Evolutionary conservation across 2,113 vertebrate genomes (phyloP).

Genomic region (Erythrolamprus reginae): DNA sequence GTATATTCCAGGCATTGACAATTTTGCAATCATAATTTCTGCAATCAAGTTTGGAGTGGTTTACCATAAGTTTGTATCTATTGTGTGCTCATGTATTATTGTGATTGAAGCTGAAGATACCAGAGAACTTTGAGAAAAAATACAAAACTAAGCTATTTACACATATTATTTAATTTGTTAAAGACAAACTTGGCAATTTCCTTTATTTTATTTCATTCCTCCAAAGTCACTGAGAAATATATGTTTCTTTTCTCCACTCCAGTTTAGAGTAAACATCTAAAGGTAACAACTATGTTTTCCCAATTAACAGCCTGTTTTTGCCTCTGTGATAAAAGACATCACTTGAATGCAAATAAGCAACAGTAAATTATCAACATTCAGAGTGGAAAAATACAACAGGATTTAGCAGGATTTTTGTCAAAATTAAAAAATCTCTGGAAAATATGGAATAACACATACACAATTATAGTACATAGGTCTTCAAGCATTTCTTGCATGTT

Average conservation of each 20-base stretch:
- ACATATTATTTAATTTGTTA: conserved; percentile 9
- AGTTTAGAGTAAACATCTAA: conserved; percentile 13
- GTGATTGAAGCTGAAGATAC: background rate
- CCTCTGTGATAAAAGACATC: background rate
- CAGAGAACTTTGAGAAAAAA: background rate
- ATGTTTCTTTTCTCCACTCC: conserved; percentile 9
- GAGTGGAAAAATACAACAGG: background rate
- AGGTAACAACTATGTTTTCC: conserved; percentile 37
- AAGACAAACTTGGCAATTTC: conserved; percentile 16
- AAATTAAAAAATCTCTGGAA: conserved; percentile 27
- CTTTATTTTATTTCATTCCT: conserved; percentile 25
- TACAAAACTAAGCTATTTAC: background rate
- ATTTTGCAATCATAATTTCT: no score
- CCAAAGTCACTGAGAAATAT: conserved; percentile 28
- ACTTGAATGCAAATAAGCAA: conserved; percentile 10
- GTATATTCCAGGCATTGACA: no score
- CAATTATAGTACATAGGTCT: conserved; percentile 15
- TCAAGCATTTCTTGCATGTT: conserved; percentile 20
- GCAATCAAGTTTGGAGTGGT: no score
- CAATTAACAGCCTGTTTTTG: conserved; percentile 12
- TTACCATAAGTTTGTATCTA: no score
- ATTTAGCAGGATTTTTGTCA: conserved; percentile 16
- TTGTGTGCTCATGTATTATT: no score
- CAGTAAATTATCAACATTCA: background rate
- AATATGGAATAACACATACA: conserved; percentile 23